Percentiles rank a stretch among this genome's conserved stretches.
phyloP scores from a whole-genome alignment of 2,113 vertebrate genomes.

The Trichomycterus rosablanca region DNA sequence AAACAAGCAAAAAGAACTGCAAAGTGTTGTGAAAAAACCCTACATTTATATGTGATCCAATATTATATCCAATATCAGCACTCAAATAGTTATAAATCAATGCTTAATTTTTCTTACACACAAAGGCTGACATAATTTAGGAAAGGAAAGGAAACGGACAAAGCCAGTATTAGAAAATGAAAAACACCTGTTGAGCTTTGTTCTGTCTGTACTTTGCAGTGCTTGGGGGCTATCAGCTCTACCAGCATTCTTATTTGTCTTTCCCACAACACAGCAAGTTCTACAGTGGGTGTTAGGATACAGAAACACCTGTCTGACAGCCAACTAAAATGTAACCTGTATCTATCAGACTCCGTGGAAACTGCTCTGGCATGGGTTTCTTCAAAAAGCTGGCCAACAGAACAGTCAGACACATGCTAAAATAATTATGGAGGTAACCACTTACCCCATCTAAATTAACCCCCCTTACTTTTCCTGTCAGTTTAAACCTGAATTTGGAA shows the following conservation, averaged over 20 bases:
- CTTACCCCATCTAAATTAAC: neutral
- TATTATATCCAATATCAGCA: no score
- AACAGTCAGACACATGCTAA: slow-evolving; percentile 22
- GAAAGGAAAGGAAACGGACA: slow-evolving; percentile 18
- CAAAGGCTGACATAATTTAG: slow-evolving; percentile 32
- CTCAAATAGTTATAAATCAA: no score
- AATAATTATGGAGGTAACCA: slow-evolving; percentile 27
- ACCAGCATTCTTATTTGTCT: slow-evolving; percentile 9
- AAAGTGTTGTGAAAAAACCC: no score
- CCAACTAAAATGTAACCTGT: slow-evolving; percentile 16
- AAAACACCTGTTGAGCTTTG: slow-evolving; percentile 40
- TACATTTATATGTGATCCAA: no score
- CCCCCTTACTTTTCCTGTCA: slow-evolving; percentile 13
- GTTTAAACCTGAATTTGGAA: slow-evolving; percentile 33
- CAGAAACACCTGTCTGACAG: slow-evolving; percentile 31
- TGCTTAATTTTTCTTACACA: no score
- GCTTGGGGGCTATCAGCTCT: slow-evolving; percentile 2
- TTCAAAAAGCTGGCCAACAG: slow-evolving; percentile 24
- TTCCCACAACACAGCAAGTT: slow-evolving; percentile 6
- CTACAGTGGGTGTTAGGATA: neutral
- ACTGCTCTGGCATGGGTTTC: slow-evolving; percentile 19
- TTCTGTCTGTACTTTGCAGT: slow-evolving; percentile 10
- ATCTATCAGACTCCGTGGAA: slow-evolving; percentile 25
- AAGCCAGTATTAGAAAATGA: slow-evolving; percentile 32
- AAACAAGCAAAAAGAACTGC: slow-evolving; percentile 26